Base-by-base conservation (phyloP, 2,797 vertebrate genomes). In the Microctenopoma steveboyesi region DNA sequence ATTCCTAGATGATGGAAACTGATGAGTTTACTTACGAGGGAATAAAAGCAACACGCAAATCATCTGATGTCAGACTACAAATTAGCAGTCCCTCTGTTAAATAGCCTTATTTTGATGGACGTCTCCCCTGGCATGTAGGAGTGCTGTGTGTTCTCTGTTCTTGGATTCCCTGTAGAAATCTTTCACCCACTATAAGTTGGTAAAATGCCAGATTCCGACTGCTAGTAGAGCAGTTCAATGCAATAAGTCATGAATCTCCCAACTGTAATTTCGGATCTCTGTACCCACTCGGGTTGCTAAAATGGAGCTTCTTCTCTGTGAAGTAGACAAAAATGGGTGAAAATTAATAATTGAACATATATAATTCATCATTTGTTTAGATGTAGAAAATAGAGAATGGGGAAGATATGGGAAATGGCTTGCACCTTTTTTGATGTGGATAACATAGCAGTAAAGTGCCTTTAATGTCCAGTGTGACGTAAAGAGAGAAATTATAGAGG, bases 371-470 rank as follows among this genome's bases (percentile, higher is more conserved):
- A 77, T 68, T 76, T 52, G 66, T 74, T 82, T 71, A 78, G 61
- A 51, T 84, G 64, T 87, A 72, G 77, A 75, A 73, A 67, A 70
- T 33, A 27, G 58, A 78, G 15, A 59, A 66, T 28, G 64, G 37
- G 64, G 60, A 47, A 54, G 65, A 67, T 58, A 30, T 67, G 43
- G 18, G 28, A 66, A 60, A 75, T 27, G 61, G 62, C 49, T 27
- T 81, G 84, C 83, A 86, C 87, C 77, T 89, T 75, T 86, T 57
- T 88, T 58, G 51, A 88, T 64, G 71, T 83, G 79, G 77, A 86
- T 67, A 81, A 68, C 67, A 88, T 80, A 62, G 86, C 83, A 85
- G 89, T 90, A 77, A 93, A 94, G 93, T 94, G 93, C 92, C 92
- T 93, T 92, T 89, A 88, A 86, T 76, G 89, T 91, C 83, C 72